Conservation (phyloP, 1,140 invertebrate genomes). For the Drosophila bifasciata region DNA sequence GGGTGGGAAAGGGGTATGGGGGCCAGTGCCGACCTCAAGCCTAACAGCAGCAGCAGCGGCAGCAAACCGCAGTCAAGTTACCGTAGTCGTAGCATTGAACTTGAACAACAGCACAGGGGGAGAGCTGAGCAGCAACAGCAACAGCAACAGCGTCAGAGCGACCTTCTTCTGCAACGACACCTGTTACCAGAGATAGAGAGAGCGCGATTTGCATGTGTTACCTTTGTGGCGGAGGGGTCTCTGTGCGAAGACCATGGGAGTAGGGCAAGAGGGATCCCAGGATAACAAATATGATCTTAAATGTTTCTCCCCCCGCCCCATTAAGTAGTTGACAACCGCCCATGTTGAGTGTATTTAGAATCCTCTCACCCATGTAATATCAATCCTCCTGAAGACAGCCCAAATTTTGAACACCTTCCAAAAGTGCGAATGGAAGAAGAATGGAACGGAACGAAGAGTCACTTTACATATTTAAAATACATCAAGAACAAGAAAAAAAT, state of each 20-base stretch:
- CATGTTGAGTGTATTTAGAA: neutral
- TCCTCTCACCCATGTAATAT: constrained; percentile 1
- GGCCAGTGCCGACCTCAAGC: constrained; percentile 27
- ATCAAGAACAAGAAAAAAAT: constrained; percentile 3
- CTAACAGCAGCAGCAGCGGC: constrained; percentile 42
- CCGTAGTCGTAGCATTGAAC: constrained; percentile 66
- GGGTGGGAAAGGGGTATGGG: no score
- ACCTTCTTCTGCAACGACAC: constrained; percentile 55
- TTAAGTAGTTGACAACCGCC: no score
- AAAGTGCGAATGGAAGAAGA: constrained; percentile 46
- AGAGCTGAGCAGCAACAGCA: constrained; percentile 19
- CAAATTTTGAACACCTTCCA: constrained; percentile 43
- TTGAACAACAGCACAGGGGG: constrained; percentile 55
- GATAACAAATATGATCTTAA: no score
- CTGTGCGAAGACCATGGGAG: neutral
- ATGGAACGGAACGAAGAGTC: constrained; percentile 50
- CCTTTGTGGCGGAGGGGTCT: neutral
- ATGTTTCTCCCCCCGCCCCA: constrained; percentile 4
- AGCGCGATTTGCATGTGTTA: constrained; percentile 15
- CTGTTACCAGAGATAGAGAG: constrained; percentile 31
- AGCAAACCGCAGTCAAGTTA: constrained; percentile 13
- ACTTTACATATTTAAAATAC: constrained; percentile 46
- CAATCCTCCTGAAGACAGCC: constrained; percentile 15
- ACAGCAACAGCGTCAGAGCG: constrained; percentile 1
- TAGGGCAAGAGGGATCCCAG: no score